Evolutionary conservation across 2,888 invertebrate genomes (phyloP), one percentile per base, ranked within the genome.

Genomic region (Sceliomorpha sp.): DNA sequence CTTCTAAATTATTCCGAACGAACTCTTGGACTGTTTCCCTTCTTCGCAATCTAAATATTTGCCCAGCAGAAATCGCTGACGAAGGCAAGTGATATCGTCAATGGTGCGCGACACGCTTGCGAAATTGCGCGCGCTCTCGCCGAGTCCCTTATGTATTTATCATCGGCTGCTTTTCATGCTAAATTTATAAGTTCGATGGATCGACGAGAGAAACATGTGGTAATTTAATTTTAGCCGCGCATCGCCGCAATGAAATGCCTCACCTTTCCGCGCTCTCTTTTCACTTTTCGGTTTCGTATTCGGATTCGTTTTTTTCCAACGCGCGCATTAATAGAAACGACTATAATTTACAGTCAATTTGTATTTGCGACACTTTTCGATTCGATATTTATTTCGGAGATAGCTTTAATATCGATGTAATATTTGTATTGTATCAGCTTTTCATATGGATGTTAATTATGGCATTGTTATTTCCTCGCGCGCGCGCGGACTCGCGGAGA

Each of bases 21-120:
- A 37, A 58, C 34, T 42, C 50, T 15, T 15, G 32, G 12, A 15
- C 50, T 47, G 29, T 51, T 51, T 29, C 8, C 34, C 31, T 29
- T 10, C 34, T 29, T 27, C 39, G 53, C 36, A 79, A 79, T 82
- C 79, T 75, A 84, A 84, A 84, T 82, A 84, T 84, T 84, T 84
- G 79, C 69, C 59, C 73, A 67, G 72, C 72, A 70, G 51, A 56
- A 73, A 74, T 77, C 74, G 76, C 64, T 72, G 63, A 68, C 72
- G 58, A 47, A 60, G 60, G 48, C 68, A 70, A 47, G 68, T 48
- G 64, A 45, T 72, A 68, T 72, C 74, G 53, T 29, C 58, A 55
- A n/a, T n/a, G n/a, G n/a, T n/a, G 60, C 42, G 53, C 40, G 56
- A 68, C 58, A 63, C 63, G 59, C 58, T 69, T 63, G 53, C 63